These are phyloP conservation scores for Phalacrocorax carbo DNA, from an alignment of 2,113 vertebrate genomes.

Conservation along the genomic window DNA sequence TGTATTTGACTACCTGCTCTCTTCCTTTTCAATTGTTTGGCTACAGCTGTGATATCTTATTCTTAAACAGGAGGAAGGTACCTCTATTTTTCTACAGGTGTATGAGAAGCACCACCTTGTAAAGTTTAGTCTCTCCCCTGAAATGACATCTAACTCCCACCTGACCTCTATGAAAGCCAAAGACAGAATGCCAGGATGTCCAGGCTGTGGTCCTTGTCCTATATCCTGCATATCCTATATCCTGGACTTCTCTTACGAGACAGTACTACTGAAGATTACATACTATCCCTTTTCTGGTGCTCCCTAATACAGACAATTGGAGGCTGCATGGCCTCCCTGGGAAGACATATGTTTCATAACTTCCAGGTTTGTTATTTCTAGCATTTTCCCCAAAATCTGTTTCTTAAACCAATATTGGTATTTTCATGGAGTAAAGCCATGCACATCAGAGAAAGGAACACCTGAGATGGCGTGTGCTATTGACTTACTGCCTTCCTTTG, in stretches of 20 bases:
- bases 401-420: background rate
- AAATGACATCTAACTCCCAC: background rate
- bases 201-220: background rate
- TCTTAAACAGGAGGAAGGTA: background rate
- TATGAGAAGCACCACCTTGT: background rate
- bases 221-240: background rate
- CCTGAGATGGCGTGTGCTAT: background rate
- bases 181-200: background rate
- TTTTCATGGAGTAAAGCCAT: background rate
- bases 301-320: background rate
- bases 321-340: background rate
- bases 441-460: background rate
- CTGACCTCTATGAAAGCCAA: background rate
- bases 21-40: background rate
- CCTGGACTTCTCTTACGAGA: background rate
- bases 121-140: background rate
- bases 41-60: background rate
- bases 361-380: background rate
- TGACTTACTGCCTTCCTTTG: background rate
- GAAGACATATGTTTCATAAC: background rate
- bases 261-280: background rate
- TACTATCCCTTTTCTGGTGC: background rate
- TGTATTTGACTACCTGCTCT: background rate
- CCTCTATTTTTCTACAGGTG: background rate
- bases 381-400: background rate